phyloP scores from a whole-genome alignment of 2,113 vertebrate species.

The Pluvialis apricaria region DNA sequence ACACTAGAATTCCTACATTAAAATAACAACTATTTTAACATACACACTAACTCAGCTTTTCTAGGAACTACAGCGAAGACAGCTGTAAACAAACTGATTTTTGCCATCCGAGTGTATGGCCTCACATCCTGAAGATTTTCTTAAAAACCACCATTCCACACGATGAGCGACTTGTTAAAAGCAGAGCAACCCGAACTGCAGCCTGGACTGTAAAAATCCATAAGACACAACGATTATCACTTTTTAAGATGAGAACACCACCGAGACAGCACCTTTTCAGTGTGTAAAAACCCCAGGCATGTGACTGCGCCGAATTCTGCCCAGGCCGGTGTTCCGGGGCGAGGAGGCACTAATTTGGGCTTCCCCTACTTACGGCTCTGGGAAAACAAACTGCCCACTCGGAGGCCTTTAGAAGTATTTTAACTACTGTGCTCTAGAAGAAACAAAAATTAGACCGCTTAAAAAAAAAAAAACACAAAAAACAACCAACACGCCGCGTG shows the following conservation, averaged over 20 bases:
- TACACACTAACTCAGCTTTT: neutral
- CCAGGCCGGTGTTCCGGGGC: neutral
- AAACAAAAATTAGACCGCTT: neutral
- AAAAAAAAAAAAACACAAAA: too few relatives aligned
- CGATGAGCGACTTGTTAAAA: neutral
- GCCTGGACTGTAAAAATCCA: neutral
- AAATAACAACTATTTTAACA: neutral
- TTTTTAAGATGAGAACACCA: neutral
- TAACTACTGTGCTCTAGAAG: neutral
- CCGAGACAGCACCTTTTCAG: neutral
- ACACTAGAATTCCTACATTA: too few relatives aligned
- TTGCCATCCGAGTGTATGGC: neutral
- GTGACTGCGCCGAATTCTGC: neutral
- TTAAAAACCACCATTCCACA: neutral
- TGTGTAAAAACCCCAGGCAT: neutral
- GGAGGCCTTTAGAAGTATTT: neutral
- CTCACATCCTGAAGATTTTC: neutral
- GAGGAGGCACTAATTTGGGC: neutral
- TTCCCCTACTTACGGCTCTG: neutral
- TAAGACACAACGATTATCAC: neutral
- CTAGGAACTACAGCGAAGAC: neutral
- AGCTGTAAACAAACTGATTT: neutral
- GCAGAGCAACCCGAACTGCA: neutral
- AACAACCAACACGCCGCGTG: rapidly evolving
- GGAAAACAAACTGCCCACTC: neutral